Evolutionary conservation across 2,113 vertebrate genomes (phyloP), one percentile per base, ranked within the genome.

Genomic region (Cairina moschata): DNA sequence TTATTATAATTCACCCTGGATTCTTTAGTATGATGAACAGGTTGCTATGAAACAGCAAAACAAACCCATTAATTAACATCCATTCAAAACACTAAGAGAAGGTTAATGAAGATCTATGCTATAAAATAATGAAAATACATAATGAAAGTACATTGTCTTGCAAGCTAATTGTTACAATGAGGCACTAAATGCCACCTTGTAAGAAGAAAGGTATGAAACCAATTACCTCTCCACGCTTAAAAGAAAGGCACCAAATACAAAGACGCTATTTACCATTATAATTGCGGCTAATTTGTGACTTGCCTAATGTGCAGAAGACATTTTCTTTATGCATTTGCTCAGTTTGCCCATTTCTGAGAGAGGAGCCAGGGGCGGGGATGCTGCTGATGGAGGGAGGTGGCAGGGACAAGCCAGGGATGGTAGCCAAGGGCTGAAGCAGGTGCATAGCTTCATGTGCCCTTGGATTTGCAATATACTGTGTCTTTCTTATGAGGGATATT

Each of bases 1-100:
- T 95, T 93, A 72, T 71, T 66, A 86, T 96, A 96, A 90, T 97
- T 85, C 62, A 84, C 80, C 63, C 58, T 18, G 40, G 96, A 67
- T 31, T 6, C 36, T 91, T 96, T 78, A 66, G 42, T 36, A 54
- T 91, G 91, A 78, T 75, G 83, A 97, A 75, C 78, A 66, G 36
- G 28, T 58, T 97, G 83, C 73, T 87, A 74, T 44, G 63, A 83
- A 91, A 65, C 63, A 90, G 81, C 71, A 88, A 91, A 96, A 69
- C 60, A 77, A 83, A 54, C 22, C 40, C 8, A 34, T 81, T 72
- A 90, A 95, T 96, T 82, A 96, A 58, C 78, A 83, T 23, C 34
- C 66, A 46, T 60, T 85, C 63, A 71, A 42, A 96, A 96, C 63
- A 52, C 73, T 48, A 83, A 50, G 38, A 88, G 58, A 46, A 89